Base-by-base conservation (phyloP, 1,140 invertebrate genomes). In the Psilanteris sp. region DNA sequence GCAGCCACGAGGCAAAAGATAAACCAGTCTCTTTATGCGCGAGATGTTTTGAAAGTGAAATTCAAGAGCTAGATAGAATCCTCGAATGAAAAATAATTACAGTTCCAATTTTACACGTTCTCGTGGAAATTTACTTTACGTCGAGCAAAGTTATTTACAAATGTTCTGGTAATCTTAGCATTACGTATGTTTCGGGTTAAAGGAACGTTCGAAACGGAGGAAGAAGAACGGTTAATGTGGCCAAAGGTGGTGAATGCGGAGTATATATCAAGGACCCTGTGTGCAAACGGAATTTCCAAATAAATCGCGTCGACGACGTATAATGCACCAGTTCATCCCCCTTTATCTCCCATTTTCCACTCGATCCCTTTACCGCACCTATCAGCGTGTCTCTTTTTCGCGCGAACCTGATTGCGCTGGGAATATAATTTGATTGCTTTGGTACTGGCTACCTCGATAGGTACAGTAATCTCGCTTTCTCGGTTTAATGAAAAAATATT, bases 381-480 rank as follows among this genome's bases (percentile, higher is more conserved):
- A 61, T 70, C 68, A 66, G 66, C 64, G 48, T 43, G 46, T 66
- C 73, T 66, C 76, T 71, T 82, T 82, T 81, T 78, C 71, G 50
- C 72, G 50, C 71, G 46, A 81, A 81, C 64, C 82, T 85, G 82
- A 85, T 86, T 85, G 83, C 83, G 50, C 76, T 81, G 83, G 81
- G 82, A 85, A 84, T 85, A 85, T 85, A 85, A 86, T 86, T 86
- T 84, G 81, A 86, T 86, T 85, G 78, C 80, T 79, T 77, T 66
- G 61, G 79, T 36, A 57, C 73, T 70, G 37, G 13, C 39, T 37
- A 74, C 67, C 75, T 79, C 81, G 66, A 79, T 79, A 72, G 79
- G 80, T 48, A 61, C 74, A 57, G 73, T 83, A 82, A 86, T 86
- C 68, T 81, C 77, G 37, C 55, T 74, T 62, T 44, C 5, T 5